Base-by-base conservation (phyloP, 2,113 vertebrate genomes). In the Lampris incognitus region DNA sequence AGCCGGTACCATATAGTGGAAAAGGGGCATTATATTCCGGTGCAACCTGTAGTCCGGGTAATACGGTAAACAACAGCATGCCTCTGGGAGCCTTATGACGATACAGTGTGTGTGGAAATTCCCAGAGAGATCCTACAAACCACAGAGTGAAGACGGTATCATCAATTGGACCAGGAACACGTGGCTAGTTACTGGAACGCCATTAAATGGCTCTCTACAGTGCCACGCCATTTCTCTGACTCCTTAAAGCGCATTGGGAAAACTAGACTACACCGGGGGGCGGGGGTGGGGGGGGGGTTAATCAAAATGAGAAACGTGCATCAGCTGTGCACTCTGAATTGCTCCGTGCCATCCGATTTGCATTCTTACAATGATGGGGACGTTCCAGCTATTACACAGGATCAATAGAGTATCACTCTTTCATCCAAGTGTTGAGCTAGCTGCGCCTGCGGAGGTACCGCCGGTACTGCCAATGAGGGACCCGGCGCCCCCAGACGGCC, bases 181-280 rank as follows among this genome's bases (percentile, higher is more conserved):
- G 1, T 63, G 61, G 63, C 76, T 40, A 39, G 77, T 9, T 39
- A 37, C 2, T 72, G 75, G 42, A 69, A 8, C 2, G 24, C 24
- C 24, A 24, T 24, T 24, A 24, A 24, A 24, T 24, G 24, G 24
- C 24, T 24, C 24, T 24, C 24, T 24, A 24, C 24, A 24, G 24
- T 24, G 24, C 24, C 24, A 24, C 0, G 24, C 24, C 24, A 24
- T 24, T 24, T 24, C 24, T 24, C 24, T 24, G 24, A 24, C 24
- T 24, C 24, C 24, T 24, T 24, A 24, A 86, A 88, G 87, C 85
- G 87, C 85, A 82, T 78, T 84, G 72, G 73, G 62, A 81, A 74
- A 81, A 76, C 85, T 79, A 82, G 89, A 90, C 89, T 87, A 85
- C 85, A 83, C 79, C 66, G 81, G 87, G 87, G 89, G 87, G 72